Base-by-base conservation (phyloP, 2,888 invertebrate genomes). In the Aethes cnicana region DNA sequence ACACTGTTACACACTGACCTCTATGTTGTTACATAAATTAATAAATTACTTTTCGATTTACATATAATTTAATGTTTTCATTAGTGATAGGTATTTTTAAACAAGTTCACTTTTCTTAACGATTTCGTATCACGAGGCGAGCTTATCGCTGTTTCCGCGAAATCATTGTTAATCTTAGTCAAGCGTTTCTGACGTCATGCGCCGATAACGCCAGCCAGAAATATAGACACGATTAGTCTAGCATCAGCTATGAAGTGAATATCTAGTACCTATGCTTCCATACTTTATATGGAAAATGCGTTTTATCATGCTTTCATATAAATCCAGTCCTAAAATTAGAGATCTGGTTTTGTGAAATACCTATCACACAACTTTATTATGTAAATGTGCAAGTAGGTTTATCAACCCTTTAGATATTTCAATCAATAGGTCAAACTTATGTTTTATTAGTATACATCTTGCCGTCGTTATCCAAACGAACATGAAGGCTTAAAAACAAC, bases 141-240 rank as follows among this genome's bases (percentile, higher is more conserved):
- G 32, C 32, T 46, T 52, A 52, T 52, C 43, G n/a, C 20, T 7
- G 20, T 39, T 52, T 52, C 46, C 39, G 39, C 52, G 46, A 39
- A 46, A 52, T 52, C 52, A 32, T 46, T 37, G 44, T 52, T 52
- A 52, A 52, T 52, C 52, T 52, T 46, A 46, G 44, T 52, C 52
- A 39, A 52, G 44, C 50, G 39, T 25, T 46, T 9, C 37, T 44
- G 50, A 52, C 52, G 46, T 52, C 52, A 46, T 4, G 21, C 23
- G 3, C 12, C 39, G 52, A 52, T 52, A 52, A 37, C 44, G 46
- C 16, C 52, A 28, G 28, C 39, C 30, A 26, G 52, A 52, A 39
- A 39, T 52, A 52, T 46, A 46, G 39, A 52, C 52, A 46, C 32
- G 26, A 52, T 52, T 46, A 20, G 32, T 52, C 44, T 52, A 52